Evolutionary conservation across 1,140 invertebrate genomes (phyloP).

Genomic region (Theocolax elegans): DNA sequence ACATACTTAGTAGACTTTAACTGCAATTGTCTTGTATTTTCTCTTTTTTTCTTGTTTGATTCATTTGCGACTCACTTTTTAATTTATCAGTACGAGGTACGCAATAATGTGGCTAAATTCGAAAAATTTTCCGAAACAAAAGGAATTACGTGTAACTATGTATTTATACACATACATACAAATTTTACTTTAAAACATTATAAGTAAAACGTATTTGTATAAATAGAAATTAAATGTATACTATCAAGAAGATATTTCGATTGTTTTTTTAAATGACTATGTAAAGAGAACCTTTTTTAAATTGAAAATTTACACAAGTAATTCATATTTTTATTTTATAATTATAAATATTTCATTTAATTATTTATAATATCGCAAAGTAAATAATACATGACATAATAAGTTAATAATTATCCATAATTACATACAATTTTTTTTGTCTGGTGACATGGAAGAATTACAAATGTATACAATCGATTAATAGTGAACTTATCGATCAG

Average conservation of each 20-base stretch:
- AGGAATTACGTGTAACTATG: slow-evolving; percentile 6
- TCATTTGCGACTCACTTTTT: background rate
- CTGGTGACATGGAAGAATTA: background rate
- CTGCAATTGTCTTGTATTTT: background rate
- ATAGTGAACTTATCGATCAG: background rate
- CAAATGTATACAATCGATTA: background rate
- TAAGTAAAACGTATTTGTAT: background rate
- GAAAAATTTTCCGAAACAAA: slow-evolving; percentile 3
- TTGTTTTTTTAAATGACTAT: no score
- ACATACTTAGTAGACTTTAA: slow-evolving; percentile 40
- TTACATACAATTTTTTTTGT: slow-evolving; percentile 4
- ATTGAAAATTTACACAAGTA: no score
- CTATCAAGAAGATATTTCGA: background rate
- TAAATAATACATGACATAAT: no score
- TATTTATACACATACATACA: background rate
- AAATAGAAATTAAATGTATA: background rate
- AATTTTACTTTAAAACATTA: background rate
- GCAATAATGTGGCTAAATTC: background rate
- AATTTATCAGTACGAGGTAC: background rate
- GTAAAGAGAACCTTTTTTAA: no score
- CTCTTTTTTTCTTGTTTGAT: slow-evolving; percentile 15
- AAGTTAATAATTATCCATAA: no score
- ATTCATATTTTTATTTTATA: no score
- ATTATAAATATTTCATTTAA: no score
- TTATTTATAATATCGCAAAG: no score